phyloP scores from a whole-genome alignment of 2,888 invertebrate species.

The Oscheius myriophilus region DNA sequence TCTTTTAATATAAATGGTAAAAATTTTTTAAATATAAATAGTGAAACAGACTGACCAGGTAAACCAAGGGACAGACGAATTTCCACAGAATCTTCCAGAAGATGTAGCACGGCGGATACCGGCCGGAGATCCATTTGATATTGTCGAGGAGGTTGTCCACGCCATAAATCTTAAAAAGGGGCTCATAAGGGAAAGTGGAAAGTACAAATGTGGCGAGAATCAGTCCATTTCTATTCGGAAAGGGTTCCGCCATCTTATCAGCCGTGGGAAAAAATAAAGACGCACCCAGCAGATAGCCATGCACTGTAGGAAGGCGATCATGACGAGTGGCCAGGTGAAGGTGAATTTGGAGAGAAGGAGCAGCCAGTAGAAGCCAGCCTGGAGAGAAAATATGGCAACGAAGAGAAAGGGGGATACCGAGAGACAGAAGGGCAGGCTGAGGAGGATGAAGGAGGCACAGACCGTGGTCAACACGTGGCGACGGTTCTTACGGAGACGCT shows the following conservation, averaged over 20 bases:
- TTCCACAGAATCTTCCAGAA: slow-evolving; percentile 83
- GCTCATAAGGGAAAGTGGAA: not conserved
- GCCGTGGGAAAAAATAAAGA: slow-evolving; percentile 2
- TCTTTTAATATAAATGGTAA: no score
- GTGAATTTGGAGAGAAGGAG: slow-evolving; percentile 75
- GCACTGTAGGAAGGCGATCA: slow-evolving; percentile 77
- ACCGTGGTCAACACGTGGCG: slow-evolving; percentile 63
- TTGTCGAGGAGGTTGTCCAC: slow-evolving; percentile 74
- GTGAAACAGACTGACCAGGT: slow-evolving; percentile 78
- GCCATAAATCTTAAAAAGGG: slow-evolving; percentile 60
- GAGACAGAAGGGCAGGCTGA: slow-evolving; percentile 67
- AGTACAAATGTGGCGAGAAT: no score
- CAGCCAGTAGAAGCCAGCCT: slow-evolving; percentile 74
- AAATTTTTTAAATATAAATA: no score
- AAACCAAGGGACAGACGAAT: slow-evolving; percentile 79
- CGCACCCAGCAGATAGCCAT: slow-evolving; percentile 74
- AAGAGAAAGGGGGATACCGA: slow-evolving; percentile 45
- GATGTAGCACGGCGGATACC: slow-evolving; percentile 74
- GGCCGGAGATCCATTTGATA: slow-evolving; percentile 77
- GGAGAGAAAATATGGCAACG: slow-evolving; percentile 14
- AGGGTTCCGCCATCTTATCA: no score
- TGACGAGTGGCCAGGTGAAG: slow-evolving; percentile 74
- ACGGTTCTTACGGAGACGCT: slow-evolving; percentile 69
- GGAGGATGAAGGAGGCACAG: slow-evolving; percentile 61
- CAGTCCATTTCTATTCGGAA: no score